Base-by-base conservation (phyloP, 2,888 invertebrate species). In the Amiota communis region DNA sequence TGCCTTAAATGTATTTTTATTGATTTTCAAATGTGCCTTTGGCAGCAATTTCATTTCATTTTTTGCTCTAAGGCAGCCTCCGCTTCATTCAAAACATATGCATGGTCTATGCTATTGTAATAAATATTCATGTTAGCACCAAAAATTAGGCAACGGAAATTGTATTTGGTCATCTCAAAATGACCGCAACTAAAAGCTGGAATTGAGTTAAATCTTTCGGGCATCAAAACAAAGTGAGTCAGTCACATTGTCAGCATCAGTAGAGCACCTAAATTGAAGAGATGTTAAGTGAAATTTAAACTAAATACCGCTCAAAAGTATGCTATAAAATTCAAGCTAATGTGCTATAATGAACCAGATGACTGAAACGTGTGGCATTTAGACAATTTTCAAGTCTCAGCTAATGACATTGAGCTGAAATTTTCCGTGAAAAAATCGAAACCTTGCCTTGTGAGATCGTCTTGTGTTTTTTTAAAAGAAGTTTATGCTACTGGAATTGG, bases 401-500 rank as follows among this genome's bases (percentile, higher is more conserved):
- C 36, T 83, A 81, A 86, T 83, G 83, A 85, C 85, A 83, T 85
- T 86, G 79, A 79, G 86, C 81, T 83, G 86, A 83, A 83, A 83
- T 83, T 86, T 86, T 83, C 83, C 83, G 85, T 83, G 83, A 83
- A 83, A 83, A 85, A 85, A 85, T 84, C 83, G 8, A 36, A 36
- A 6, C 6, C 36, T 36, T 6, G 2, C 8, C 2, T 36, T 36
- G 36, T 36, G 36, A 36, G 36, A 36, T 2, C 36, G 8, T 36
- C 36, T 36, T 36, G 36, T 36, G 36, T 36, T 2, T 36, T 36
- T 36, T 36, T 36, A 36, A 36, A 6, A 36, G 36, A 36, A 36
- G 36, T 36, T 36, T 36, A 36, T 36, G 36, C 36, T 36, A 36
- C 36, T 36, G 36, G 6, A 36, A 4, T 36, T 36, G 36, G 36